phyloP scores from a whole-genome alignment of 1,140 invertebrate genomes.

The Brachystomella parvula region DNA sequence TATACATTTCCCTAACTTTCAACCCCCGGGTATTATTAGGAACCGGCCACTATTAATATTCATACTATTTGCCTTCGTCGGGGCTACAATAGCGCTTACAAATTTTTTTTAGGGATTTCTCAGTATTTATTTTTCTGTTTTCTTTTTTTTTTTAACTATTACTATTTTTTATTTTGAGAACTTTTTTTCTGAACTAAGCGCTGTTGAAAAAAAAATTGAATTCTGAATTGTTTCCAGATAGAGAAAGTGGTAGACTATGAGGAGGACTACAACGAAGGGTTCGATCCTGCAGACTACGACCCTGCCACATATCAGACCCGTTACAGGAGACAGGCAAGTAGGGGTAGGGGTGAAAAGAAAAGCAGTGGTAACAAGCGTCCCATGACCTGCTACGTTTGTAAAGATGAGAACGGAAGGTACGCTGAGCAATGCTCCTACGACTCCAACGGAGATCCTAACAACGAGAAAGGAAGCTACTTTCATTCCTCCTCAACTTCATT shows the following conservation, averaged over 20 bases:
- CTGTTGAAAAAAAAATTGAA: background rate
- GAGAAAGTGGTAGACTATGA: constrained; percentile 30
- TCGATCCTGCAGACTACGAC: constrained; percentile 32
- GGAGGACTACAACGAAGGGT: constrained; percentile 22
- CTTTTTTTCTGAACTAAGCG: background rate
- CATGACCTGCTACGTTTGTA: constrained; percentile 38
- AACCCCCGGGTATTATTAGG: too few species aligned
- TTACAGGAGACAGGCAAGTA: constrained; percentile 31
- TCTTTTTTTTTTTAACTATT: constrained; percentile 11
- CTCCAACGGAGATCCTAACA: constrained; percentile 32
- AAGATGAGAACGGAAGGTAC: constrained; percentile 36
- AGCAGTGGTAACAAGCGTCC: constrained; percentile 22
- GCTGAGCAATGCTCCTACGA: constrained; percentile 36
- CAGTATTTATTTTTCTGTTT: too few species aligned
- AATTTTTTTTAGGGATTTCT: too few species aligned
- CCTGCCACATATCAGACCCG: constrained; percentile 27
- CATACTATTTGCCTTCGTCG: too few species aligned
- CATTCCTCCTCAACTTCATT: constrained; percentile 32
- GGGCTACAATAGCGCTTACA: too few species aligned
- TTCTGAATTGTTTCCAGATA: constrained; percentile 20
- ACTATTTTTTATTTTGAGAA: background rate
- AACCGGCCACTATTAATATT: too few species aligned
- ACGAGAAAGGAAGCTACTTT: constrained; percentile 27
- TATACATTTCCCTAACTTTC: too few species aligned
- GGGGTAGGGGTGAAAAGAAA: background rate